These are phyloP conservation scores for Perca flavescens DNA, from an alignment of 2,113 vertebrate species.

Conservation along the genomic window DNA sequence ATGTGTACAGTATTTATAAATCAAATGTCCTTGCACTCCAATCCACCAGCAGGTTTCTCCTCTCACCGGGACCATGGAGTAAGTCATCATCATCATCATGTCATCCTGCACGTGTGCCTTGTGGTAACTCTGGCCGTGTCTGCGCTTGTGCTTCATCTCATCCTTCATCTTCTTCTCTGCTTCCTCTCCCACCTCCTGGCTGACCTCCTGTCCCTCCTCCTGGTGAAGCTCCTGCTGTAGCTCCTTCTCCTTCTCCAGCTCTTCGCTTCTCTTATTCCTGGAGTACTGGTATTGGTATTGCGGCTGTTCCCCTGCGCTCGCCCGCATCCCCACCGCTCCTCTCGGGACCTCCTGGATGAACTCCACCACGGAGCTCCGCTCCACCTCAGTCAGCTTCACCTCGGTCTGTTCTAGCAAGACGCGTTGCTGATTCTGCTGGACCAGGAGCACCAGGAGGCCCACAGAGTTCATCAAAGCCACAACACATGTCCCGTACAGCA, in stretches of 20 bases:
- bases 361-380: slow-evolving; percentile 83
- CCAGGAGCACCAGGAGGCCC: slow-evolving; percentile 87
- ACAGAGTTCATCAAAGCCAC: slow-evolving; percentile 87
- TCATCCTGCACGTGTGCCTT: slow-evolving; percentile 85
- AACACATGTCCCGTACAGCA: slow-evolving; percentile 83
- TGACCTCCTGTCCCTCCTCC: slow-evolving; percentile 32
- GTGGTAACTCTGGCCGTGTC: slow-evolving; percentile 69
- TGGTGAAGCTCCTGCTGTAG: slow-evolving; percentile 33
- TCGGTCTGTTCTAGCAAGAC: slow-evolving; percentile 81
- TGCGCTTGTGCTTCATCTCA: slow-evolving; percentile 66
- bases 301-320: slow-evolving; percentile 22
- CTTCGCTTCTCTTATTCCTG: slow-evolving; percentile 89
- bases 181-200: slow-evolving; percentile 71
- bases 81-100: slow-evolving; percentile 94
- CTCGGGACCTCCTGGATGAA: slow-evolving; percentile 79
- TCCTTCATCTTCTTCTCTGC: slow-evolving; percentile 82
- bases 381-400: slow-evolving; percentile 74
- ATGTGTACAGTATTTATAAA: background rate
- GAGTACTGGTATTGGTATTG: slow-evolving; percentile 75
- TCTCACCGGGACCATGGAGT: slow-evolving; percentile 96
- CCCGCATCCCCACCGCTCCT: slow-evolving; percentile 44
- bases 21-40: background rate
- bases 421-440: slow-evolving; percentile 87
- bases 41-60: background rate
- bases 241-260: slow-evolving; percentile 67